These are phyloP conservation scores for Drosophila kuntzei DNA, from an alignment of 2,888 invertebrate genomes.

Conservation along the genomic window DNA sequence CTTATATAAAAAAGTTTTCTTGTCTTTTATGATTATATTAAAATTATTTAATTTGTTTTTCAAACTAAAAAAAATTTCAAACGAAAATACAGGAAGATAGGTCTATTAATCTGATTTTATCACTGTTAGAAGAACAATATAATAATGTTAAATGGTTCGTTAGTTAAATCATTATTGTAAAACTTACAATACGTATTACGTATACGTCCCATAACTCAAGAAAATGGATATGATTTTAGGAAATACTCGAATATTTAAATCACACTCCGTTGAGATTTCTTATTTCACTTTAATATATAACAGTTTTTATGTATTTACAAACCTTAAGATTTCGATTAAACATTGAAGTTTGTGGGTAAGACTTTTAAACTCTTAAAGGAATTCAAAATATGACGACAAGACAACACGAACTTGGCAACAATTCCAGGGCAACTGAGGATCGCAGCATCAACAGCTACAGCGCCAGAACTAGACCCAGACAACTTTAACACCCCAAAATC, in stretches of 20 bases:
- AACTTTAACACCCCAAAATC: slow-evolving; percentile 21
- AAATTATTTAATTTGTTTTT: too few relatives aligned
- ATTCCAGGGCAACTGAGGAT: slow-evolving; percentile 60
- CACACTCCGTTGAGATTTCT: background rate
- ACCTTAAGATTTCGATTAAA: slow-evolving; percentile 44
- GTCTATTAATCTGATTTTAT: too few relatives aligned
- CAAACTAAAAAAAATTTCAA: too few relatives aligned
- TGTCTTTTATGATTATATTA: too few relatives aligned
- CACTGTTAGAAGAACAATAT: too few relatives aligned
- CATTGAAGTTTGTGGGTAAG: slow-evolving; percentile 16
- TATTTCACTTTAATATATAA: background rate
- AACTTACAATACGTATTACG: too few relatives aligned
- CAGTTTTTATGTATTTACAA: slow-evolving; percentile 15
- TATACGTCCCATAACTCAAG: background rate
- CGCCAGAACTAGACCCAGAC: slow-evolving; percentile 1
- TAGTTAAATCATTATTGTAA: too few relatives aligned
- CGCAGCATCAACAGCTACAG: slow-evolving; percentile 40
- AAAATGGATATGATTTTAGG: background rate
- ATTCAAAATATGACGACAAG: slow-evolving; percentile 46
- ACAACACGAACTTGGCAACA: slow-evolving; percentile 68
- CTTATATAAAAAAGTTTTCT: too few relatives aligned
- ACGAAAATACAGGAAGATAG: too few relatives aligned
- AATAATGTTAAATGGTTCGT: too few relatives aligned
- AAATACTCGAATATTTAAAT: background rate
- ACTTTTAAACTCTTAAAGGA: slow-evolving; percentile 18